These are phyloP conservation scores for Hydra vulgaris DNA, from an alignment of 30 jellyfish, hydroid and myxozoan genomes.

Conservation along the genomic window DNA sequence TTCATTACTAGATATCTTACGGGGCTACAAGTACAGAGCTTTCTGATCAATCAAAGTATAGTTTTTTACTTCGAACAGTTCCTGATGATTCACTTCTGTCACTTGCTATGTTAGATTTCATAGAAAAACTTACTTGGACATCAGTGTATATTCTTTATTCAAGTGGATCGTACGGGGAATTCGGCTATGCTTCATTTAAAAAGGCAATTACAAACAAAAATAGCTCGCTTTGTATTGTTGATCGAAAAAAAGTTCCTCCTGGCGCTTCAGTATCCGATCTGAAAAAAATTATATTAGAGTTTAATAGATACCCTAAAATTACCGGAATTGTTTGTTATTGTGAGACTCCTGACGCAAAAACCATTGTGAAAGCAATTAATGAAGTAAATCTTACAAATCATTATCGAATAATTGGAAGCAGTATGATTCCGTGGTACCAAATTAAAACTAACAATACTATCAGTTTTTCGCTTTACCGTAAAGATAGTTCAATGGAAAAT, in stretches of 20 bases:
- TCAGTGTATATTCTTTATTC: constrained; percentile 48
- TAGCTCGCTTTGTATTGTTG: constrained; percentile 39
- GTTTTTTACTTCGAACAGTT: constrained; percentile 67
- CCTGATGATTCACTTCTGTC: constrained; percentile 85
- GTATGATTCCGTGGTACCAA: constrained; percentile 18
- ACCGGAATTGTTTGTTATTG: constrained; percentile 69
- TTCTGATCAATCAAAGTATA: constrained; percentile 45
- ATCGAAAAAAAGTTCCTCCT: constrained; percentile 24
- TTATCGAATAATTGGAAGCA: constrained; percentile 54
- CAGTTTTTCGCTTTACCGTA: constrained; percentile 45
- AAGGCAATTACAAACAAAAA: constrained; percentile 36
- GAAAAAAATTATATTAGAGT: constrained; percentile 18
- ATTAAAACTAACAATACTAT: constrained; percentile 31
- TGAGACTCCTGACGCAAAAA: constrained; percentile 38
- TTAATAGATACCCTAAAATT: constrained; percentile 27
- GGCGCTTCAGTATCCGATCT: neutral
- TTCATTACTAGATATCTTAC: constrained; percentile 64
- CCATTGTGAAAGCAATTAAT: constrained; percentile 26
- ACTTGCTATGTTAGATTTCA: constrained; percentile 61
- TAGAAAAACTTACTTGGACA: constrained; percentile 46
- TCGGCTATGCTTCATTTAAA: constrained; percentile 39
- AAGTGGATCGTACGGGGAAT: constrained; percentile 64
- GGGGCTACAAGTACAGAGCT: constrained; percentile 80
- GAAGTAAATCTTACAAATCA: constrained; percentile 9
- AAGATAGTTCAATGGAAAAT: constrained; percentile 1